These are phyloP conservation scores for Mugil cephalus DNA, from an alignment of 2,113 vertebrate genomes.

Conservation along the genomic window DNA sequence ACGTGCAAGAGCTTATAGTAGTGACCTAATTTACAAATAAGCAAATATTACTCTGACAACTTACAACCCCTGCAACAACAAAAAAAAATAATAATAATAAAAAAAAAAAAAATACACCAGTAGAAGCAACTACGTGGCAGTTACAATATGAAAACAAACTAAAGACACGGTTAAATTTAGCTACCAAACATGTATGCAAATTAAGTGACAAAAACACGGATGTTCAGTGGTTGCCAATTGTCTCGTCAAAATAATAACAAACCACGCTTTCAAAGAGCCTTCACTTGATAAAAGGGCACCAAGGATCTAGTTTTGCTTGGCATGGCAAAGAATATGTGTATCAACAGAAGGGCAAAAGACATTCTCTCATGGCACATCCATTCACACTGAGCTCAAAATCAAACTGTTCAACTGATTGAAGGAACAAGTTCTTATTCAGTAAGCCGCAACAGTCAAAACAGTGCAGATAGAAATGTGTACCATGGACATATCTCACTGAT, in stretches of 20 bases:
- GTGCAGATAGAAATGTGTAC: slow-evolving; percentile 70
- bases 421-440: slow-evolving; percentile 62
- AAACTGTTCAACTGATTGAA: slow-evolving; percentile 62
- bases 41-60: slow-evolving; percentile 52
- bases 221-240: slow-evolving; percentile 71
- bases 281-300: slow-evolving; percentile 70
- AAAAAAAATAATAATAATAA: slow-evolving; percentile 26
- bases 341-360: slow-evolving; percentile 72
- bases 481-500: background rate
- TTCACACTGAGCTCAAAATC: slow-evolving; percentile 68
- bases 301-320: slow-evolving; percentile 63
- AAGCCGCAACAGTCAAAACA: slow-evolving; percentile 68
- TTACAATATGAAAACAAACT: slow-evolving; percentile 73
- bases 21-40: slow-evolving; percentile 69
- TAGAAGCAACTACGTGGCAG: slow-evolving; percentile 71
- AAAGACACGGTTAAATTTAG: slow-evolving; percentile 67
- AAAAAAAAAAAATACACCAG: slow-evolving; percentile 34
- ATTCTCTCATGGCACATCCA: slow-evolving; percentile 76
- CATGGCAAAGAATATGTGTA: slow-evolving; percentile 64
- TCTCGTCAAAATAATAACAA: slow-evolving; percentile 59
- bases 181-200: slow-evolving; percentile 72
- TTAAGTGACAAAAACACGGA: slow-evolving; percentile 65
- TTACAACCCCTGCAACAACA: slow-evolving; percentile 11
- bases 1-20: slow-evolving; percentile 57
- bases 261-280: slow-evolving; percentile 71